Percentiles rank a stretch among this genome's conserved stretches.
Conservation (phyloP, 1,140 invertebrate genomes). For the Cotesia typhae region DNA sequence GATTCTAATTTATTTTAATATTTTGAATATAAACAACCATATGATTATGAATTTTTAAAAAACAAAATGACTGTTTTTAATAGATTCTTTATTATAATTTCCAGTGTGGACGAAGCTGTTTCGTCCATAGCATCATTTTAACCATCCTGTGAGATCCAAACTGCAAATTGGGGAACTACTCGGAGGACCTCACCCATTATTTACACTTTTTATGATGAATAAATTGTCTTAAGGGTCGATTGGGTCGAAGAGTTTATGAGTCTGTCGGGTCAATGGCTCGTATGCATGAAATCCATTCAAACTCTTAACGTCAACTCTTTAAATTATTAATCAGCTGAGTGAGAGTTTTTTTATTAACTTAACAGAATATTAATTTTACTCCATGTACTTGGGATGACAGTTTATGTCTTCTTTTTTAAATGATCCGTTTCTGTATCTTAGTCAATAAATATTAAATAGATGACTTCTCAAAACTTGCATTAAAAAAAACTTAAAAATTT, state of each 20-base stretch:
- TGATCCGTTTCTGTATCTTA: too few relatives aligned
- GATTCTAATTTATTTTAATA: too few relatives aligned
- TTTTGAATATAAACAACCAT: too few relatives aligned
- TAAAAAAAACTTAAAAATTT: too few relatives aligned
- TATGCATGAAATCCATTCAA: conserved; percentile 20
- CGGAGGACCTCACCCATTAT: conserved; percentile 34
- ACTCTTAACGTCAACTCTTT: conserved; percentile 15
- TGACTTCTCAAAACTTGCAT: too few relatives aligned
- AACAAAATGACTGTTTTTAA: conserved; percentile 15
- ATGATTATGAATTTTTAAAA: neutral
- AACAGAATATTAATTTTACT: too few relatives aligned
- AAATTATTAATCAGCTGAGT: conserved; percentile 12
- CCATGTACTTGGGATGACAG: too few relatives aligned
- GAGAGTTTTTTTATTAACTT: neutral
- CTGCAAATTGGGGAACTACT: conserved; percentile 19
- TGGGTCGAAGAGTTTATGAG: conserved; percentile 29
- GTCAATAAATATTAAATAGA: too few relatives aligned
- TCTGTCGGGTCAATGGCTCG: conserved; percentile 24
- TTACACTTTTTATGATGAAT: conserved; percentile 42
- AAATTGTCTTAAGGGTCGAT: conserved; percentile 39
- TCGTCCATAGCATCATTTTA: conserved; percentile 24
- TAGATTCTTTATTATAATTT: neutral
- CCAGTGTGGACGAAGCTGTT: neutral
- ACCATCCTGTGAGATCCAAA: conserved; percentile 23
- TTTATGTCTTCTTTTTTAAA: too few relatives aligned